Base-by-base conservation (phyloP, 2,113 vertebrate species). In the Myiopsitta monachus region DNA sequence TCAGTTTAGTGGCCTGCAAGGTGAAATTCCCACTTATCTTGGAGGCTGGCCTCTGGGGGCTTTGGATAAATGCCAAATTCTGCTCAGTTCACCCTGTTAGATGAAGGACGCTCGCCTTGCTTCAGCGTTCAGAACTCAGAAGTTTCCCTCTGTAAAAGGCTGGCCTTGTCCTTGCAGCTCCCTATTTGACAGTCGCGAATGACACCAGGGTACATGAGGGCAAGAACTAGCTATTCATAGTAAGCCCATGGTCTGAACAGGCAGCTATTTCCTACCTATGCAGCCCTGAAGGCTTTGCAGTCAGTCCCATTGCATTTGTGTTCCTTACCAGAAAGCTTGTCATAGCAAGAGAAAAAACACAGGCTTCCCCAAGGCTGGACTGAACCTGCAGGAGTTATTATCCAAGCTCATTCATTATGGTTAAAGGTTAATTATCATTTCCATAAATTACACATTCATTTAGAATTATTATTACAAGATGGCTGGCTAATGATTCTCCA, bases 401-500 rank as follows among this genome's bases (percentile, higher is more conserved):
- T 18, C 59, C 4, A 23, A 68, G 59, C 3, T 14, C 49, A 18
- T 55, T 66, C 9, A 7, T 83, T 80, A 8, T 43, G 76, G 63
- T 33, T 66, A 41, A 80, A 95, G 68, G 47, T 49, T 75, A 83
- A 57, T 86, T 62, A 54, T 73, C 38, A 61, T 75, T 54, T 73
- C 77, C 55, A 55, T 44, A 92, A 96, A 92, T 74, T 39, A 62
- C 77, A 69, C 17, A 51, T 83, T 88, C 30, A 77, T 74, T 88
- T 62, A 17, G 15, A 87, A 67, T 83, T 69, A 83, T 83, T 78
- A 51, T 77, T 94, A 52, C 76, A 87, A 69, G 44, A 39, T 81
- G 89, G 73, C 38, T 86, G 89, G 83, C 68, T 96, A 92, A 96
- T 92, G 80, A 57, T 87, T 94, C 80, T 63, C 67, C n/a, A 38